Conservation (phyloP, 2,797 vertebrate genomes). For the Menidia menidia region DNA sequence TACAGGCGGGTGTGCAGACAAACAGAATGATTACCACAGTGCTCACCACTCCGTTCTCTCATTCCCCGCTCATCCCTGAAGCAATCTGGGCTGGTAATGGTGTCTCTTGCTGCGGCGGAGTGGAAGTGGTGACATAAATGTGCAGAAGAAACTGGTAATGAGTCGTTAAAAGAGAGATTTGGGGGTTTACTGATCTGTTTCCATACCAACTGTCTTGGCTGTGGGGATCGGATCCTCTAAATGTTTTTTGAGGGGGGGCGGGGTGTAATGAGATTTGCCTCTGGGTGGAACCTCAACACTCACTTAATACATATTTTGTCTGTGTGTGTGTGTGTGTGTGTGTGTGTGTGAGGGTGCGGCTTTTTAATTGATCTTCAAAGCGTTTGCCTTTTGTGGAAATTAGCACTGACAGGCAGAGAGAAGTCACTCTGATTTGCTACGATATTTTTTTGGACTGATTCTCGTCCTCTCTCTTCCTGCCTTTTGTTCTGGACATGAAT, state of each 20-base stretch:
- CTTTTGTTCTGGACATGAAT: slow-evolving; percentile 62
- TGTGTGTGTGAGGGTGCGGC: slow-evolving; percentile 12
- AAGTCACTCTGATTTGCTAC: slow-evolving; percentile 25
- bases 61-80: slow-evolving; percentile 45
- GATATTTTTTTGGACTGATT: slow-evolving; percentile 8
- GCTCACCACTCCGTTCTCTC: slow-evolving; percentile 37
- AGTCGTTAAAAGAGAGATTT: slow-evolving; percentile 71
- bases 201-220: slow-evolving; percentile 77
- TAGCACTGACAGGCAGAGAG: slow-evolving; percentile 33
- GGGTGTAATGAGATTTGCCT: slow-evolving; percentile 66
- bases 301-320: slow-evolving; percentile 20
- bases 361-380: slow-evolving; percentile 70
- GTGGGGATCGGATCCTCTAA: slow-evolving; percentile 57
- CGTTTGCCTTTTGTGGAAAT: slow-evolving; percentile 41
- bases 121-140: slow-evolving; percentile 61
- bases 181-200: slow-evolving; percentile 73
- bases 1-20: slow-evolving; percentile 36
- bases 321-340: background rate
- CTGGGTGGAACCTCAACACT: slow-evolving; percentile 46
- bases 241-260: slow-evolving; percentile 20
- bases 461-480: background rate
- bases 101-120: slow-evolving; percentile 25
- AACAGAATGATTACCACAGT: slow-evolving; percentile 55
- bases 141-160: slow-evolving; percentile 62
- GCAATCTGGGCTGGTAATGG: slow-evolving; percentile 48